Evolutionary conservation across 2,797 vertebrate genomes (phyloP), one percentile per base, ranked within the genome.

Genomic region (Rhinoraja longicauda): DNA sequence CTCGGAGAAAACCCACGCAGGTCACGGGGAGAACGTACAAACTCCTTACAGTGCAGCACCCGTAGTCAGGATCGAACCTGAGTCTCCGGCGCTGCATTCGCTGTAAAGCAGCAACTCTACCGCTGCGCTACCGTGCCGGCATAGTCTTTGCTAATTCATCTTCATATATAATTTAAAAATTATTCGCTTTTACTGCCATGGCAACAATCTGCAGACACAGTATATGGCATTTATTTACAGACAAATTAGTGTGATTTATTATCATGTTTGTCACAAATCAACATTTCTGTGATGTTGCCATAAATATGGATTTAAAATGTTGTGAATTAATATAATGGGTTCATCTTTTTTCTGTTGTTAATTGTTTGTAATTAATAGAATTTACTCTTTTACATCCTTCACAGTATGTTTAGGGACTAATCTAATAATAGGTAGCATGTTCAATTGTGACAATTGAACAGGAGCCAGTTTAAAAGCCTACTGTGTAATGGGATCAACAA

Each of bases 371-470:
- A 90, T 90, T 70, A 90, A 72, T 90, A 39, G 88, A 90, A 90
- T 90, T 90, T 39, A n/a, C 36, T 67, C 19, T 90, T 90, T 90
- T 70, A 90, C 86, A 67, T 36, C n/a, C 88, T 62, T 70, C 62
- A 70, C 32, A 70, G 59, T 90, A 72, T 90, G 88, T 39, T 72
- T 90, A 36, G 67, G 36, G 88, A 90, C 88, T 45, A 90, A 90
- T 90, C 64, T 90, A 72, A 72, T 90, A 90, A 72, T 90, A 90
- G n/a, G 62, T 5, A 39, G 59, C 64, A 45, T 90, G 88, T 90
- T 90, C 19, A 90, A 32, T 91, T 91, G 90, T 91, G 90, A 91
- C 90, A 91, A 91, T 91, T 91, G 90, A 91, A 91, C 67, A 45
- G 67, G 32, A 91, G 67, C 67, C 90, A 91, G 90, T 91, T 91